Percentiles rank a stretch among this genome's conserved stretches.
phyloP scores from a whole-genome alignment of 2,113 vertebrate species.

The Prinia subflava region DNA sequence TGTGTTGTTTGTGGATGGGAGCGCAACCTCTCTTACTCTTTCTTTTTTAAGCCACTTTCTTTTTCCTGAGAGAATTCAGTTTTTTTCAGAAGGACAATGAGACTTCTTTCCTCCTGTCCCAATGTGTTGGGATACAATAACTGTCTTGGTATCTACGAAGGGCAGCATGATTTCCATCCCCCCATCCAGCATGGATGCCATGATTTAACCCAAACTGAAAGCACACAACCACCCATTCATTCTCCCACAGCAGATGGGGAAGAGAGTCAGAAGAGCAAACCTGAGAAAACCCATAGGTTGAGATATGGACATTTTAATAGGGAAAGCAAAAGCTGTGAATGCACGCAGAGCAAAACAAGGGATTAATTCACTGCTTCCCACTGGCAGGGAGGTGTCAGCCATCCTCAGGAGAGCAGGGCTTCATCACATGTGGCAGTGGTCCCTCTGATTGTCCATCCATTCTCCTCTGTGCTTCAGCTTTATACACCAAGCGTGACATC shows the following conservation, averaged over 20 bases:
- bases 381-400: not conserved
- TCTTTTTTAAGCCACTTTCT: not conserved
- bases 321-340: not conserved
- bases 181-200: not conserved
- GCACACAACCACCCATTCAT: not conserved
- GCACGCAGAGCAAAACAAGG: not conserved
- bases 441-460: not conserved
- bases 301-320: not conserved
- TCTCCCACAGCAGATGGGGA: not conserved
- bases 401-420: not conserved
- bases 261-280: not conserved
- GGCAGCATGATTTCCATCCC: not conserved
- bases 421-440: too few species aligned
- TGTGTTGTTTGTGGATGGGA: not conserved
- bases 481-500: not conserved
- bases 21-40: not conserved
- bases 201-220: not conserved
- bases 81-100: not conserved
- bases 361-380: not conserved
- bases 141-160: not conserved
- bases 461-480: not conserved
- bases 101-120: not conserved
- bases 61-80: not conserved
- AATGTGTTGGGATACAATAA: too few species aligned
- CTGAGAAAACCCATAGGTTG: not conserved